Percentiles rank a stretch among this genome's conserved stretches.
These are phyloP conservation scores for Hymenochirus boettgeri DNA, from an alignment of 2,113 vertebrate species.

Conservation along the genomic window DNA sequence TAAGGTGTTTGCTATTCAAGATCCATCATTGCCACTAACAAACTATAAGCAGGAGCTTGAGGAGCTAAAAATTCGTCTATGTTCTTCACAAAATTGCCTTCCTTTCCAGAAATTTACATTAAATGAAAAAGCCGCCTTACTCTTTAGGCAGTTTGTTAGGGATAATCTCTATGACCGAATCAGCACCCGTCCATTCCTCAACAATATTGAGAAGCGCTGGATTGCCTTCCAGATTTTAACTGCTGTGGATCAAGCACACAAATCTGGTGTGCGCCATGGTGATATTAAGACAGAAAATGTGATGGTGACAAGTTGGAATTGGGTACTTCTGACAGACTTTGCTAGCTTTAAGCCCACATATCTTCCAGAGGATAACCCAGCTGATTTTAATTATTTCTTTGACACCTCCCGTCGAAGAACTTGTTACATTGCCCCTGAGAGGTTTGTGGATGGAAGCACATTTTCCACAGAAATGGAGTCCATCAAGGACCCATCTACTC, in stretches of 20 bases:
- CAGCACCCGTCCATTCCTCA: slow-evolving; percentile 91
- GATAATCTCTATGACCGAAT: slow-evolving; percentile 96
- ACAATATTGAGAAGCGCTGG: slow-evolving; percentile 94
- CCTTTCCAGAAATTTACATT: slow-evolving; percentile 91
- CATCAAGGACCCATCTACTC: slow-evolving; percentile 85
- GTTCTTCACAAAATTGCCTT: slow-evolving; percentile 90
- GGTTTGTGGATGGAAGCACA: slow-evolving; percentile 92
- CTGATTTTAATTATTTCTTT: slow-evolving; percentile 98
- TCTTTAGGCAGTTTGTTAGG: slow-evolving; percentile 91
- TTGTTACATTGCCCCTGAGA: slow-evolving; percentile 91
- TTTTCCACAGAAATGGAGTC: slow-evolving; percentile 78
- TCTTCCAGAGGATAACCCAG: slow-evolving; percentile 94
- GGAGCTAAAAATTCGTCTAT: slow-evolving; percentile 87
- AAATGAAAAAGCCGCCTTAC: slow-evolving; percentile 86
- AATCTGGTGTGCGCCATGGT: slow-evolving; percentile 88
- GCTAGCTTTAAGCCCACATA: slow-evolving; percentile 97
- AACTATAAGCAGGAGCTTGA: slow-evolving; percentile 96
- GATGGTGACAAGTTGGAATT: slow-evolving; percentile 98
- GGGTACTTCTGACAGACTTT: slow-evolving; percentile 94
- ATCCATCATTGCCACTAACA: slow-evolving; percentile 86
- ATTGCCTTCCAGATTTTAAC: slow-evolving; percentile 94
- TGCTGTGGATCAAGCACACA: slow-evolving; percentile 90
- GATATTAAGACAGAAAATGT: slow-evolving; percentile 98
- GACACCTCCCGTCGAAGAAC: slow-evolving; percentile 90
- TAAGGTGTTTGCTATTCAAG: slow-evolving; percentile 97